Conservation (phyloP, 35 echinoderm and acorn worm genomes). For the Lytechinus variegatus region DNA sequence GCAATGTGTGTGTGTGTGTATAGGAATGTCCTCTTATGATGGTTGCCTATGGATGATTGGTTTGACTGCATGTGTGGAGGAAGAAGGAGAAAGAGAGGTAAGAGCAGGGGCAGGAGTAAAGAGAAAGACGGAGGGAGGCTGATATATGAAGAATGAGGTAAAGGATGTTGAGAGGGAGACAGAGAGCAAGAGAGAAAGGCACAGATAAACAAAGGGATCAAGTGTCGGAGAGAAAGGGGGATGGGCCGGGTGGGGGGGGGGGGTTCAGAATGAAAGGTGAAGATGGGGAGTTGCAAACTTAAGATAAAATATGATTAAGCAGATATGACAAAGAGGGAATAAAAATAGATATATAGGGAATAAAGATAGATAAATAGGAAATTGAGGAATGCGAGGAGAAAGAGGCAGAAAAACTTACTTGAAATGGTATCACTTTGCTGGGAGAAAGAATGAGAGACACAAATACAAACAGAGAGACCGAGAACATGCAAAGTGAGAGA, state of each 20-base stretch:
- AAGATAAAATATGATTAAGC: too few relatives aligned
- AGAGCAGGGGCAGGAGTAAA: background rate
- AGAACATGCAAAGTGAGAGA: too few relatives aligned
- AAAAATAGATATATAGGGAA: background rate
- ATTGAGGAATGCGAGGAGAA: background rate
- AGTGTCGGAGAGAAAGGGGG: background rate
- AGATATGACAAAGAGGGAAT: background rate
- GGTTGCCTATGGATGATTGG: background rate
- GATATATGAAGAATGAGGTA: background rate
- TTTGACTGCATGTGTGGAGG: background rate
- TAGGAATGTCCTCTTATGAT: slow-evolving; percentile 2
- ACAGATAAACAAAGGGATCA: too few relatives aligned
- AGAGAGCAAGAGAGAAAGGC: too few relatives aligned
- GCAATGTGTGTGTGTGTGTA: background rate
- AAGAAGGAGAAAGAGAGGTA: background rate
- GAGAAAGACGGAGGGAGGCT: background rate
- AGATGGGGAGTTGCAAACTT: background rate
- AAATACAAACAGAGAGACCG: background rate
- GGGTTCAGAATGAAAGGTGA: background rate
- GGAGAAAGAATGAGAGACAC: background rate
- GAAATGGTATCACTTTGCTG: too few relatives aligned
- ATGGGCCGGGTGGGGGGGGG: background rate
- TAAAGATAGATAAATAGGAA: background rate
- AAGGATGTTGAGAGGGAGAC: too few relatives aligned
- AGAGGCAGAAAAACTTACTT: background rate